Evolutionary conservation across 2,888 invertebrate genomes (phyloP).

Genomic region (Machimus rusticus): DNA sequence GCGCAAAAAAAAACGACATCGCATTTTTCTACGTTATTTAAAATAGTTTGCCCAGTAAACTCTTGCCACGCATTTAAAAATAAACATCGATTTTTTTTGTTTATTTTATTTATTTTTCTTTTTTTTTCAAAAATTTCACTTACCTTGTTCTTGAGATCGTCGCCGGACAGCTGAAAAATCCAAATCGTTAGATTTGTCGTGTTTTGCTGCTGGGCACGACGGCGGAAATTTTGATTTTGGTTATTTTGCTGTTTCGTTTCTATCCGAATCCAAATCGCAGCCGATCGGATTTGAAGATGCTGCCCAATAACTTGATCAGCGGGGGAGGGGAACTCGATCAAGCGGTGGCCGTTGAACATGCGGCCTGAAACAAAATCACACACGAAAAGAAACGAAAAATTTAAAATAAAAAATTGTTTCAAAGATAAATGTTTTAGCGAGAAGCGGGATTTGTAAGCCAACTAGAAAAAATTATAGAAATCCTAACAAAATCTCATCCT

Average conservation of each 20-base stretch:
- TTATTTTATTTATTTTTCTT: no score
- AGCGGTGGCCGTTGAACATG: conserved; percentile 82
- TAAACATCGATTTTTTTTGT: neutral
- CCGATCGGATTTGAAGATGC: conserved; percentile 77
- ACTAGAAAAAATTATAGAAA: no score
- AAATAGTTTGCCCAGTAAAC: neutral
- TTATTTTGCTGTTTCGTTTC: conserved; percentile 53
- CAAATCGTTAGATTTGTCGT: conserved; percentile 69
- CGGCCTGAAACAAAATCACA: conserved; percentile 69
- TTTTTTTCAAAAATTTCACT: conserved; percentile 48
- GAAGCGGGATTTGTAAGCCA: no score
- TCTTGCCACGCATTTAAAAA: neutral
- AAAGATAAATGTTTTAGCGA: no score
- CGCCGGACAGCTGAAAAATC: conserved; percentile 71
- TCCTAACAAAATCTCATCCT: no score
- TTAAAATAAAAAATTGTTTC: no score
- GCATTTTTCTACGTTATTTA: neutral
- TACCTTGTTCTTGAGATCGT: conserved; percentile 65
- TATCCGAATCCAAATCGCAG: conserved; percentile 77
- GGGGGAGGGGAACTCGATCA: conserved; percentile 84
- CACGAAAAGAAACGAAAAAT: neutral
- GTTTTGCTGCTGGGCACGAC: neutral
- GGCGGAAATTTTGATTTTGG: conserved; percentile 41
- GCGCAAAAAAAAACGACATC: no score
- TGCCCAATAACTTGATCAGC: conserved; percentile 63